Base-by-base conservation (phyloP, 53 echinoderm and acorn worm genomes). In the Apostichopus leukothele region DNA sequence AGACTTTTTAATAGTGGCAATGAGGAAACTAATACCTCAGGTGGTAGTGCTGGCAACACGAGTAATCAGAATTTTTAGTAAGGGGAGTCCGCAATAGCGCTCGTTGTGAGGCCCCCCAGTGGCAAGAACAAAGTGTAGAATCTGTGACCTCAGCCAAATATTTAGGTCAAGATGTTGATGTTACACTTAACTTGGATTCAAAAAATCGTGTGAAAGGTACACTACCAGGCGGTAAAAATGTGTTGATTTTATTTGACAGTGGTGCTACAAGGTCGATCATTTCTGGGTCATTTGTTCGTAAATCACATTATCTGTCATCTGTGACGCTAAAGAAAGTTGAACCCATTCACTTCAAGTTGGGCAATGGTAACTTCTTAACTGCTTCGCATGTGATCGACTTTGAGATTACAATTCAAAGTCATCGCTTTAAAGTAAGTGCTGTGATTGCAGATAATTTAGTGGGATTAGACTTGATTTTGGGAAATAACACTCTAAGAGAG, bases 1-100 rank as follows among this genome's bases (percentile, higher is more conserved):
- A 76, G 76, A 11, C 23, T 76, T 76, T 20, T 13, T 13, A 50
- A 50, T 9, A 19, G 50, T 12, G 10, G 5, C 23, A 76, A 50
- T 76, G 13, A 61, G 13, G 61, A 61, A 61, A 61, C 61, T 61
- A 13, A 61, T 61, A 11, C 2, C 61, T 6, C 13, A 61, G 61
- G 61, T 9, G 61, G 10, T 61, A 61, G 10, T 13, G 13, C 61
- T 61, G 61, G 13, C 3, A 13, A 76, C n/a, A 76, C 26, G 0
- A 21, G 6, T 11, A 25, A 76, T 27, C 76, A 76, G 0, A 61
- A 9, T 5, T 61, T 61, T 61, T 61, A 13, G 61, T 61, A 76
- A 76, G 76, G n/a, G 76, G 76, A 76, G 27, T 50, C 50, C 0
- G 27, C 76, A 76, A 76, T 76, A 76, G 76, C 76, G 76, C 76